Evolutionary conservation across 2,797 vertebrate genomes (phyloP).

Genomic region (Coilia nasus): DNA sequence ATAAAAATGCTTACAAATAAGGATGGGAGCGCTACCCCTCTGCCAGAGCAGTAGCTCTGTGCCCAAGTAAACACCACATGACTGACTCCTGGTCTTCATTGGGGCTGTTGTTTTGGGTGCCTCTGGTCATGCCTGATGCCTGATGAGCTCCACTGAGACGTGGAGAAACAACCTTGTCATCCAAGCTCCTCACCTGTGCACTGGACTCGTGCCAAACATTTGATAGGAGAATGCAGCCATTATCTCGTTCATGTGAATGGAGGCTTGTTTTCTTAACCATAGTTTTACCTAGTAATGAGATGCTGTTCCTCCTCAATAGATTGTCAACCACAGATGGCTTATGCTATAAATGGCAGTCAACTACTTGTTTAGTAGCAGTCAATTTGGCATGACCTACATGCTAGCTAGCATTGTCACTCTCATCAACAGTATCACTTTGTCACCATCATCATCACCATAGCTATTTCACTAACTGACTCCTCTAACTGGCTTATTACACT

Average conservation of each 20-base stretch:
- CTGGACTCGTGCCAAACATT: not conserved
- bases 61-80: conserved; percentile 3
- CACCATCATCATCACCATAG: no score
- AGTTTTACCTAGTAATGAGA: not conserved
- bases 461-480: no score
- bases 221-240: not conserved
- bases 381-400: not conserved
- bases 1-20: not conserved
- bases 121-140: not conserved
- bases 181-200: not conserved
- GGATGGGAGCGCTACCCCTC: not conserved
- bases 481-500: no score
- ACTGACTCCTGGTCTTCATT: not conserved
- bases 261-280: not conserved
- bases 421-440: no score
- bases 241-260: not conserved
- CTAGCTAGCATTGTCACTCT: no score
- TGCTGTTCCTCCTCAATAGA: not conserved
- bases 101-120: not conserved
- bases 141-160: not conserved
- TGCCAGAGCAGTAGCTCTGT: not conserved
- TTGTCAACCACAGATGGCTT: not conserved
- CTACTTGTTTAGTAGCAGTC: not conserved
- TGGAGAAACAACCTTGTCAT: not conserved
- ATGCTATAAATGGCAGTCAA: not conserved